Conservation (phyloP, 2,113 vertebrate genomes). For the Forbesichthys papilliferus region DNA sequence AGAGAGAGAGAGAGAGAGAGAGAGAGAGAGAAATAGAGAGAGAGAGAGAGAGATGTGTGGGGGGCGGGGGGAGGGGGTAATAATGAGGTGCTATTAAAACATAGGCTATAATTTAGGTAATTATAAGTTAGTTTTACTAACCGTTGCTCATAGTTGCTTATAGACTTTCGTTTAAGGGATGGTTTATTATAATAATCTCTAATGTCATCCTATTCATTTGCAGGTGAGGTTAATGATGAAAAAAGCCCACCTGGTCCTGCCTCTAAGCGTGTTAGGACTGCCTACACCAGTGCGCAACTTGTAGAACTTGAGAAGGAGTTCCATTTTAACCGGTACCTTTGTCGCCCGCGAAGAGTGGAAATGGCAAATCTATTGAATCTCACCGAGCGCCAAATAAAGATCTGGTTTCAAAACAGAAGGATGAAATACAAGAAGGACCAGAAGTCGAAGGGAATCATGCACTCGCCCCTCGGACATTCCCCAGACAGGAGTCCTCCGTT, state of each 20-base stretch:
- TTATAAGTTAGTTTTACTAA: too few relatives aligned
- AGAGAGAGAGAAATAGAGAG: neutral
- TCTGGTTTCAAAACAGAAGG: constrained; percentile 98
- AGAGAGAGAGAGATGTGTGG: neutral
- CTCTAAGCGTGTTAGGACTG: constrained; percentile 95
- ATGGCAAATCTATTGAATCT: constrained; percentile 98
- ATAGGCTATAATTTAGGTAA: too few relatives aligned
- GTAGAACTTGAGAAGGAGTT: constrained; percentile 99
- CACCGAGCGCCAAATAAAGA: constrained; percentile 98
- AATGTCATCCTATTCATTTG: constrained; percentile 23
- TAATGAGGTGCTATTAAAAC: neutral
- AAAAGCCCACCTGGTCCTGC: constrained; percentile 96
- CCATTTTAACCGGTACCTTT: constrained; percentile 97
- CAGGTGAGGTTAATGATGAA: constrained; percentile 95
- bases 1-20: too few relatives aligned
- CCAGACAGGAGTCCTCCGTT: constrained; percentile 95
- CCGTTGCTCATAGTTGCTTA: neutral
- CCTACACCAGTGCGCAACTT: constrained; percentile 95
- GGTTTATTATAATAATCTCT: neutral
- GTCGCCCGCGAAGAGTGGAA: constrained; percentile 94
- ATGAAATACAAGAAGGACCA: constrained; percentile 99
- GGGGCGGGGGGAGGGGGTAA: neutral
- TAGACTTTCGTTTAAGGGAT: neutral
- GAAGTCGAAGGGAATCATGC: constrained; percentile 98
- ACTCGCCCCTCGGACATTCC: constrained; percentile 95